A percentile compares a stretch with the other conserved stretches of the same genome.
These are phyloP conservation scores for Drosophila azteca DNA, from an alignment of 1,140 invertebrate species.

Conservation along the genomic window DNA sequence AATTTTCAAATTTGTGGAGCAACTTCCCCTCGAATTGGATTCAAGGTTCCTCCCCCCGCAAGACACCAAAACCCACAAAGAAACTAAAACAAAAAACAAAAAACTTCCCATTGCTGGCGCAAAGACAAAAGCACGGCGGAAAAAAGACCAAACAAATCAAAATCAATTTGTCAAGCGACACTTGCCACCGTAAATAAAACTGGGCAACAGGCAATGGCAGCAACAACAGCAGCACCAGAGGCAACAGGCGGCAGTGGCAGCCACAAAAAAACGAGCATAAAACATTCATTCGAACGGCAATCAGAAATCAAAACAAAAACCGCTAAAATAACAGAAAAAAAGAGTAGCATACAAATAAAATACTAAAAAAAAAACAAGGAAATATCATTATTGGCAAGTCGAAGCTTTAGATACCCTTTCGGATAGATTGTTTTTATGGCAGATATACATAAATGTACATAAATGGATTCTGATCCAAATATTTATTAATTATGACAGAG, in stretches of 20 bases:
- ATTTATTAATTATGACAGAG: too few species aligned
- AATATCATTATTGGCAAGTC: too few species aligned
- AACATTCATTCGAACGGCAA: slow-evolving; percentile 72
- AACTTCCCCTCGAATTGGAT: slow-evolving; percentile 22
- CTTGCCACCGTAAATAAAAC: slow-evolving; percentile 76
- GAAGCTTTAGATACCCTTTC: too few species aligned
- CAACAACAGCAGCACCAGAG: slow-evolving; percentile 36
- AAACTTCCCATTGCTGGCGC: slow-evolving; percentile 20
- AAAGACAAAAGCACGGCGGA: slow-evolving; percentile 12
- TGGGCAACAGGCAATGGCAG: slow-evolving; percentile 29
- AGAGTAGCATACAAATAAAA: slow-evolving; percentile 16
- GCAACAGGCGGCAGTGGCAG: slow-evolving; percentile 30
- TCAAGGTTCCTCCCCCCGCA: slow-evolving; percentile 24
- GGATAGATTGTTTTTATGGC: neutral
- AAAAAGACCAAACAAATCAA: slow-evolving; percentile 63
- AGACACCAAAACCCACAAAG: slow-evolving; percentile 4
- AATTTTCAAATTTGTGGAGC: slow-evolving; percentile 16
- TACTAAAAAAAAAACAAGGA: slow-evolving; percentile 21
- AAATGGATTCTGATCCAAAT: too few species aligned
- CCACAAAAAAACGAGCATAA: slow-evolving; percentile 23
- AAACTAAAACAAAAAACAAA: slow-evolving; percentile 1
- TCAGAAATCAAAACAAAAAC: slow-evolving; percentile 82
- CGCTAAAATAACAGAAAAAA: slow-evolving; percentile 79
- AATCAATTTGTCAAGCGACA: slow-evolving; percentile 80
- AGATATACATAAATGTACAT: too few species aligned